Conservation (phyloP, 2,888 invertebrate genomes). For the Agrenia bidenticulata region DNA sequence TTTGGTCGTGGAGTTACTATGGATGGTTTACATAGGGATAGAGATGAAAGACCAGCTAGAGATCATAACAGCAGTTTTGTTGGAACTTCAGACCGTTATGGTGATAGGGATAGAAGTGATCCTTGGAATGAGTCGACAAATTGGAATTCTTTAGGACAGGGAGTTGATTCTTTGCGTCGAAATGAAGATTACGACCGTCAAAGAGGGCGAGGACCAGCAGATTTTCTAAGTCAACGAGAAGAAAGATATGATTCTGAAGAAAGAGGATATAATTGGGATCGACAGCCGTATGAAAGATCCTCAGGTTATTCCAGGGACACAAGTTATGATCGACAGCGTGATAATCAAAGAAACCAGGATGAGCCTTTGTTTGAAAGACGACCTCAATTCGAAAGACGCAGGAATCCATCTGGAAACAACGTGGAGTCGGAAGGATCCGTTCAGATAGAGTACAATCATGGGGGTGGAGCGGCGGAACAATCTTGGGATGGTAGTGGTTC, state of each 20-base stretch:
- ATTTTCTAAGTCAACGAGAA: background rate
- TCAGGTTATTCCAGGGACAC: background rate
- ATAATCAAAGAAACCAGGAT: background rate
- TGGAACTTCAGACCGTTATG: background rate
- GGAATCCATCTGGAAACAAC: constrained; percentile 4
- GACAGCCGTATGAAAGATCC: constrained; percentile 1
- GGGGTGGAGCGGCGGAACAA: constrained; percentile 1
- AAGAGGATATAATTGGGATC: background rate
- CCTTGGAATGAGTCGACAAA: background rate
- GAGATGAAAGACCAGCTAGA: background rate
- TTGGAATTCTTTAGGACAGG: background rate
- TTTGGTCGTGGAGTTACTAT: constrained; percentile 5
- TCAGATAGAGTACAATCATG: constrained; percentile 27
- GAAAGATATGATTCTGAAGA: background rate
- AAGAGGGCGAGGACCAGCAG: background rate
- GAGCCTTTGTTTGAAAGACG: constrained; percentile 9
- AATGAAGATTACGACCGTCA: too few relatives aligned
- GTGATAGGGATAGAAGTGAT: background rate
- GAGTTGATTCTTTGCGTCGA: too few relatives aligned
- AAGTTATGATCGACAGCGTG: background rate
- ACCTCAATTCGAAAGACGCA: constrained; percentile 10
- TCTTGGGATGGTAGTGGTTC: background rate
- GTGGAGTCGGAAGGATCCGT: constrained; percentile 3
- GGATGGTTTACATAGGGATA: background rate
- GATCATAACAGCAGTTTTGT: background rate